Conservation (phyloP, 2,888 invertebrate species). For the Lamproptera curius region DNA sequence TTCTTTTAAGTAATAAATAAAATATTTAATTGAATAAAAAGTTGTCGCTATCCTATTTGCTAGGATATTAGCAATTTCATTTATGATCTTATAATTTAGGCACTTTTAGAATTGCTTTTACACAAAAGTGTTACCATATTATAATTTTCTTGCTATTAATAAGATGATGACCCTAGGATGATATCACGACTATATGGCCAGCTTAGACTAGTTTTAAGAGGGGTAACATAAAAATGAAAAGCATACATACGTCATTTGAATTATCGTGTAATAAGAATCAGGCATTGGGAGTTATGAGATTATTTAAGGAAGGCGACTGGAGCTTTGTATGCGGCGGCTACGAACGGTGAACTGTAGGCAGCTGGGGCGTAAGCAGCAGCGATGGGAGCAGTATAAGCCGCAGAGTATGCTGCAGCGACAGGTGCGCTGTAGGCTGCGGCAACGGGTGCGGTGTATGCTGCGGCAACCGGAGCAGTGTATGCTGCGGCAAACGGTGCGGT, state of each 20-base stretch:
- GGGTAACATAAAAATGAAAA: background rate
- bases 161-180: too few relatives aligned
- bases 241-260: background rate
- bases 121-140: too few relatives aligned
- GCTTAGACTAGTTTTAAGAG: too few relatives aligned
- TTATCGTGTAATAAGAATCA: background rate
- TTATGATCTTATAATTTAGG: too few relatives aligned
- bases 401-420: slow-evolving; percentile 31
- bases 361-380: slow-evolving; percentile 35
- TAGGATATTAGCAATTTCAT: too few relatives aligned
- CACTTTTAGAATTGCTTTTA: too few relatives aligned
- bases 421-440: slow-evolving; percentile 62
- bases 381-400: slow-evolving; percentile 34
- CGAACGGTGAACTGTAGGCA: slow-evolving; percentile 23
- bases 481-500: slow-evolving; percentile 51
- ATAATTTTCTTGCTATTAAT: too few relatives aligned
- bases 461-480: slow-evolving; percentile 53
- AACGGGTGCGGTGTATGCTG: slow-evolving; percentile 40
- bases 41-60: too few relatives aligned
- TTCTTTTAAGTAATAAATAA: too few relatives aligned
- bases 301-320: slow-evolving; percentile 13
- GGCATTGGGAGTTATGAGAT: background rate
- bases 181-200: too few relatives aligned
- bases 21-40: too few relatives aligned
- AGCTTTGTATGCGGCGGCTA: slow-evolving; percentile 15